These are phyloP conservation scores for Pogonomyrmex barbatus DNA, from an alignment of 1,140 invertebrate species.

Conservation along the genomic window DNA sequence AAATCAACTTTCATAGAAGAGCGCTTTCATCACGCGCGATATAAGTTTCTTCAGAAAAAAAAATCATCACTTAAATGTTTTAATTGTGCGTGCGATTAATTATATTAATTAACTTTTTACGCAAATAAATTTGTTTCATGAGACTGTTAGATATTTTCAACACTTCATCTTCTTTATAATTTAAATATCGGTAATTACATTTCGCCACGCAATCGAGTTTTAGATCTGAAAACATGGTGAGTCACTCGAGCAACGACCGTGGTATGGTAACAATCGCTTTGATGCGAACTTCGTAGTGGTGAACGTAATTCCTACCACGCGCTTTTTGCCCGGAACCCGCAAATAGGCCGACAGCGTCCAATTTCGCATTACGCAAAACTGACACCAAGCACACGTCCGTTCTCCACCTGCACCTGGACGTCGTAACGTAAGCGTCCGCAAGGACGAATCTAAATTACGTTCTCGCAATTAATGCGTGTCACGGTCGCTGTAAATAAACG, in stretches of 20 bases:
- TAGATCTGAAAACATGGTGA: not conserved
- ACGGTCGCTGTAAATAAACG: slow-evolving; percentile 43
- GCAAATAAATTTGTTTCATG: not conserved
- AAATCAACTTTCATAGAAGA: not conserved
- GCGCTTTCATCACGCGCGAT: no score
- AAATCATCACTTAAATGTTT: not conserved
- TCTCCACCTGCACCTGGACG: slow-evolving; percentile 46
- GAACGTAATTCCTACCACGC: not conserved
- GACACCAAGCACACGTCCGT: slow-evolving; percentile 44
- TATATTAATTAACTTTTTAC: slow-evolving; percentile 1
- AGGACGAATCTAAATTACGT: slow-evolving; percentile 56
- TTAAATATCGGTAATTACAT: not conserved
- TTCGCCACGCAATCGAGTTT: not conserved
- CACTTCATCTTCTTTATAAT: not conserved
- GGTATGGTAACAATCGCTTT: not conserved
- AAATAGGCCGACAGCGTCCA: slow-evolving; percentile 49
- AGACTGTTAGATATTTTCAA: not conserved
- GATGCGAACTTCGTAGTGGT: not conserved
- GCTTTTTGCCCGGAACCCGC: slow-evolving; percentile 20
- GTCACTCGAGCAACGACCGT: not conserved
- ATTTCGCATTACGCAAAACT: slow-evolving; percentile 58
- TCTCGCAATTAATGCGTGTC: slow-evolving; percentile 57
- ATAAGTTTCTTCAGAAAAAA: not conserved
- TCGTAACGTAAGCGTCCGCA: slow-evolving; percentile 31
- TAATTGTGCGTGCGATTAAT: not conserved